Evolutionary conservation across 2,113 vertebrate species (phyloP).

Genomic region (Jaculus jaculus): DNA sequence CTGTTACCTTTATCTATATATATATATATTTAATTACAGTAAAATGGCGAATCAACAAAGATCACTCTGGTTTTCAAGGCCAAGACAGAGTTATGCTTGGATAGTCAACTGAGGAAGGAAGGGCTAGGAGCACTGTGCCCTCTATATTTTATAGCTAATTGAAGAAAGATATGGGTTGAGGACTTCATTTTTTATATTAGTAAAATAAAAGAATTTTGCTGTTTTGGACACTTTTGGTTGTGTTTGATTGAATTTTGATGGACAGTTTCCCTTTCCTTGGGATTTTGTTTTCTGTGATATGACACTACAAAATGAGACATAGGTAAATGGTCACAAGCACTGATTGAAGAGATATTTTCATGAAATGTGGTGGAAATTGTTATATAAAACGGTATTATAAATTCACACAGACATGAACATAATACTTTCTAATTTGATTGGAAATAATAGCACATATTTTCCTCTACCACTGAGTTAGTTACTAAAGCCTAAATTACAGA

Average conservation of each 20-base stretch:
- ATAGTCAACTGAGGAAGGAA: background rate
- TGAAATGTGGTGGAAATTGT: background rate
- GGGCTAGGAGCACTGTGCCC: background rate
- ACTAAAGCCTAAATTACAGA: too few relatives aligned
- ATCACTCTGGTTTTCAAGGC: background rate
- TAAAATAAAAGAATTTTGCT: background rate
- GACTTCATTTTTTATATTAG: background rate
- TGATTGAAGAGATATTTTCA: background rate
- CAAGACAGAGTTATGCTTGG: background rate
- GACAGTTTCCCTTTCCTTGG: background rate
- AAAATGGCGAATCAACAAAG: background rate
- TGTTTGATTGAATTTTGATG: background rate
- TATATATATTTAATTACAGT: background rate
- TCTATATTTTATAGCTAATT: background rate
- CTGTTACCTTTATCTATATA: constrained; percentile 65
- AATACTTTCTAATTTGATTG: too few relatives aligned
- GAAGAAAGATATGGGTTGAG: background rate
- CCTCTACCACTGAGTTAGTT: too few relatives aligned
- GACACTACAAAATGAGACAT: background rate
- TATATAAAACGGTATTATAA: constrained; percentile 38
- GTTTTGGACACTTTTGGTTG: background rate
- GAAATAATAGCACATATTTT: too few relatives aligned
- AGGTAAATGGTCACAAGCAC: constrained; percentile 1
- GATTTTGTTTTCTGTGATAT: constrained; percentile 3
- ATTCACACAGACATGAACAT: background rate